phyloP scores from a whole-genome alignment of 2,797 vertebrate species.

The Amblyraja radiata region DNA sequence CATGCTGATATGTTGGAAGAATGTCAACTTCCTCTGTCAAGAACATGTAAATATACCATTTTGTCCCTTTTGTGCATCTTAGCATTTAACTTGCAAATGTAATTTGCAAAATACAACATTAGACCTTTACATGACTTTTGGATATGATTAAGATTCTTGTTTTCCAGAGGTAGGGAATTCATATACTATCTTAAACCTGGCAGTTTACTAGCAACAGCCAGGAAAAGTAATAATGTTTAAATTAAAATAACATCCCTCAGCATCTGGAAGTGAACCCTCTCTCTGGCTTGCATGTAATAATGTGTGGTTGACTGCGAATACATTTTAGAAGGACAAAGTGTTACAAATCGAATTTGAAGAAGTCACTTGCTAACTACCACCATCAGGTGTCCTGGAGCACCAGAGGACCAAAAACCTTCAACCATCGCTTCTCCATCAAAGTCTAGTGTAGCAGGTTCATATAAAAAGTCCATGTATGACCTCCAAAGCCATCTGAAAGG shows the following conservation, averaged over 20 bases:
- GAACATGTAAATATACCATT: slow-evolving; percentile 47
- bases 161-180: background rate
- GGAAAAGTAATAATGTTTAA: background rate
- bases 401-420: too few relatives aligned
- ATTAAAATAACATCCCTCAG: background rate
- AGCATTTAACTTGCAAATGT: background rate
- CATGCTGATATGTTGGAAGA: slow-evolving; percentile 55
- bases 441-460: too few relatives aligned
- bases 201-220: background rate
- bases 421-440: too few relatives aligned
- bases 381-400: too few relatives aligned
- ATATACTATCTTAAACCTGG: background rate
- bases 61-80: background rate
- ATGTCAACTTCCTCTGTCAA: slow-evolving; percentile 55
- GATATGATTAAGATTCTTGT: background rate
- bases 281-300: background rate
- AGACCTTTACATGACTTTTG: background rate
- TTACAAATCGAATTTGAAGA: too few relatives aligned
- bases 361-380: too few relatives aligned
- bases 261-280: background rate
- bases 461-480: too few relatives aligned
- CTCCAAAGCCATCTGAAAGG: too few relatives aligned
- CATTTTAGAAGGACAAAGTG: background rate
- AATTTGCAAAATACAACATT: background rate
- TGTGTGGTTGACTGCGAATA: background rate